Base-by-base conservation (phyloP, 2,113 vertebrate species). In the Anser cygnoides region DNA sequence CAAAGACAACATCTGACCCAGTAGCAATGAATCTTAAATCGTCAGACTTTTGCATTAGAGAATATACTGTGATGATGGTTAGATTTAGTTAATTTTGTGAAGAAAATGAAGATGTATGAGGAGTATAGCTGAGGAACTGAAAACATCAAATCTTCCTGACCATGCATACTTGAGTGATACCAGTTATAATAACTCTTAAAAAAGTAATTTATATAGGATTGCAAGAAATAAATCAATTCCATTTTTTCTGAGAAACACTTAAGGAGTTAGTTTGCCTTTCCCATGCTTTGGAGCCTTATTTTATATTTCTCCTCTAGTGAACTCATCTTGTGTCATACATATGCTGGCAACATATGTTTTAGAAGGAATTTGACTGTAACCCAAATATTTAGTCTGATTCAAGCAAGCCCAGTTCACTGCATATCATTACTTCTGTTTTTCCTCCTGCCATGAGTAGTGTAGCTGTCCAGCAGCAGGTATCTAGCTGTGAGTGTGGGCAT, bases 361-460 rank as follows among this genome's bases (percentile, higher is more conserved):
- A 49, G 84, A 89, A 95, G 71, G 84, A 72, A 68, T 58, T 96
- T 82, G 74, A 81, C 85, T 94, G 74, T 91, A 58, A 95, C 94
- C 79, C 66, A 89, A 96, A 95, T 98, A 96, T 98, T 98, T 97
- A 96, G 97, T 96, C 95, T 97, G 89, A 94, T 66, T 92, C 43
- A 82, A 70, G 74, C 65, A 90, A 90, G 63, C 43, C 28, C 18
- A 70, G 33, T 77, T 91, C 67, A 41, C 52, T 90, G 70, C 46
- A n/a, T 96, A 73, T 94, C 52, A 80, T 89, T 97, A 84, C 79
- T 81, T 93, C 50, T 57, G 52, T 71, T 96, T 93, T 79, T 87
- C 70, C 62, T 84, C 94, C 62, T 94, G 72, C 76, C 37, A 1
- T 29, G 82, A 54, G 90, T 25, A 29, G 63, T 22, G 77, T 96